Base-by-base conservation (phyloP, 1,140 invertebrate species). In the Lysiphlebus fabarum region DNA sequence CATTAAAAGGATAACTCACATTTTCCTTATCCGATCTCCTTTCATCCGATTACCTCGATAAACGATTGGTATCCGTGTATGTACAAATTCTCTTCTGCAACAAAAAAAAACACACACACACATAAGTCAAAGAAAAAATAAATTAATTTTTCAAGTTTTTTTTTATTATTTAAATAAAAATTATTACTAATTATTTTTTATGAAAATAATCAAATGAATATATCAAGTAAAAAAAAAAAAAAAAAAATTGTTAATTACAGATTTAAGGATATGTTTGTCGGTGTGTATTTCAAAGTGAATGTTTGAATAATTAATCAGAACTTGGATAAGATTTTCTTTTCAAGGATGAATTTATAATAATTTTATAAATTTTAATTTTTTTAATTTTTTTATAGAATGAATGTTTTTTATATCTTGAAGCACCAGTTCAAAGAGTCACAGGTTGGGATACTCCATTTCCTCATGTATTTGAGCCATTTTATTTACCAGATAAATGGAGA, bases 401-500 rank as follows among this genome's bases (percentile, higher is more conserved):
- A 68, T 99, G 96, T 75, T 99, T 99, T 75, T 82, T 99, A 41
- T 83, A 95, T 74, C 82, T 99, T 58, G 95, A 99, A 80, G 93
- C 96, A 7, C 97, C 97, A 0, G 82, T 99, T 11, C 79, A 84
- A 49, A 83, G 97, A 71, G 91, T 98, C 4, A 88, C 93, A 48
- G 97, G 97, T n/a, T 96, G 93, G 83, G 97, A 99, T 80, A 94
- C 95, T 6, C 96, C 97, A 4, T 99, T 99, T 81, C 93, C 97
- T 7, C 93, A 96, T 79, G 84, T 98, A 5, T 97, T 90, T 78
- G 97, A 99, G 76, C 89, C 90, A 0, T 96, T 98, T 78, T 99
- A 98, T 78, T 74, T 99, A 58, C 97, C 97, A 6, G 89, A 92
- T 70, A 96, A 94, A 73, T 96, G 92, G 89, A 83, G 93, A 53